Conservation (phyloP, 2,113 vertebrate genomes). For the Mirounga angustirostris region DNA sequence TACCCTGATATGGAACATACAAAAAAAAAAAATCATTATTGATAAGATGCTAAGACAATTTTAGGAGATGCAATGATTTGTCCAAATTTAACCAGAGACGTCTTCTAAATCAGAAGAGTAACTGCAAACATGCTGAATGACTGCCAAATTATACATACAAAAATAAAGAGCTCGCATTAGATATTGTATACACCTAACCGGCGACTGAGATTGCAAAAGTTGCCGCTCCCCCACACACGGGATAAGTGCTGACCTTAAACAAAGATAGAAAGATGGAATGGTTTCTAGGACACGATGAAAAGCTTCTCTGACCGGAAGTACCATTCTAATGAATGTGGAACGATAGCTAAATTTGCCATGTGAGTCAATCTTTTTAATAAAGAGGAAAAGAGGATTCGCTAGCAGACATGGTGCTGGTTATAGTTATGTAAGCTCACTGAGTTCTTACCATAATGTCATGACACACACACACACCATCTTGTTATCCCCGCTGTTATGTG, state of each 20-base stretch:
- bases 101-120: background rate
- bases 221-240: accelerated
- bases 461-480: background rate
- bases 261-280: accelerated
- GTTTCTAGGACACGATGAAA: background rate
- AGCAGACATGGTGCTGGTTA: accelerated
- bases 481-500: background rate
- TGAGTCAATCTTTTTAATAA: too few relatives aligned
- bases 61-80: background rate
- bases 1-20: accelerated
- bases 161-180: background rate
- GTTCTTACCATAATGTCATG: background rate
- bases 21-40: background rate
- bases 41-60: background rate
- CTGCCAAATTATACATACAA: accelerated
- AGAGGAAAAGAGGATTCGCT: accelerated
- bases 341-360: accelerated
- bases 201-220: accelerated
- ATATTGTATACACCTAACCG: accelerated
- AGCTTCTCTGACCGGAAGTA: background rate
- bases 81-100: background rate
- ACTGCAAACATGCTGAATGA: background rate
- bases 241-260: background rate
- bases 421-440: accelerated
- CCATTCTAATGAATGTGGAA: background rate